Evolutionary conservation across 2,888 invertebrate genomes (phyloP).

Genomic region (Mamestra brassicae): DNA sequence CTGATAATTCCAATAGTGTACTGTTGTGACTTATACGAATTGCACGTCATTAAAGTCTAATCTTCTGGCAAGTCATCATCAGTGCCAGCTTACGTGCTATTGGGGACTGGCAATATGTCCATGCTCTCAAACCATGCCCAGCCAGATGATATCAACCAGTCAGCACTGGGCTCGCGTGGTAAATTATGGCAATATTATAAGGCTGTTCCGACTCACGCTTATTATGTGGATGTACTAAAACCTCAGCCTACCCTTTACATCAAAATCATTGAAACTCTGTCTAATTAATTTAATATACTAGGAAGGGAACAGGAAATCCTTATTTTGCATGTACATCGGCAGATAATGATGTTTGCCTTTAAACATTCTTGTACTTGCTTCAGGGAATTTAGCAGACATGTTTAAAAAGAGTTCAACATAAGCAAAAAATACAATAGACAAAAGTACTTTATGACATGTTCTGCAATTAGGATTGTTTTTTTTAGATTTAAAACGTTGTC

Average conservation of each 20-base stretch:
- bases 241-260: too few relatives aligned
- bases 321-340: background rate
- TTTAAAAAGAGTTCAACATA: background rate
- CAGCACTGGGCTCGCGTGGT: too few relatives aligned
- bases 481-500: too few relatives aligned
- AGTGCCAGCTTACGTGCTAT: background rate
- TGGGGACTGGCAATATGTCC: background rate
- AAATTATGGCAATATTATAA: too few relatives aligned
- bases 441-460: background rate
- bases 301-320: background rate
- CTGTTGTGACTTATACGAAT: too few relatives aligned
- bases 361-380: constrained; percentile 7
- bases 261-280: background rate
- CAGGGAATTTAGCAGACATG: background rate
- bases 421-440: background rate
- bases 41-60: too few relatives aligned
- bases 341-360: background rate
- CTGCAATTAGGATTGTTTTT: background rate
- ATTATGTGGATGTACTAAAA: background rate
- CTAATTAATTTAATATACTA: background rate
- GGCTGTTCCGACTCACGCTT: background rate
- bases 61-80: too few relatives aligned
- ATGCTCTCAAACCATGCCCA: background rate
- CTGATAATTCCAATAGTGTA: too few relatives aligned
- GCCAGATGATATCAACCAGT: too few relatives aligned